Evolutionary conservation across 2,888 invertebrate genomes (phyloP).

Genomic region (Netelia virgata): DNA sequence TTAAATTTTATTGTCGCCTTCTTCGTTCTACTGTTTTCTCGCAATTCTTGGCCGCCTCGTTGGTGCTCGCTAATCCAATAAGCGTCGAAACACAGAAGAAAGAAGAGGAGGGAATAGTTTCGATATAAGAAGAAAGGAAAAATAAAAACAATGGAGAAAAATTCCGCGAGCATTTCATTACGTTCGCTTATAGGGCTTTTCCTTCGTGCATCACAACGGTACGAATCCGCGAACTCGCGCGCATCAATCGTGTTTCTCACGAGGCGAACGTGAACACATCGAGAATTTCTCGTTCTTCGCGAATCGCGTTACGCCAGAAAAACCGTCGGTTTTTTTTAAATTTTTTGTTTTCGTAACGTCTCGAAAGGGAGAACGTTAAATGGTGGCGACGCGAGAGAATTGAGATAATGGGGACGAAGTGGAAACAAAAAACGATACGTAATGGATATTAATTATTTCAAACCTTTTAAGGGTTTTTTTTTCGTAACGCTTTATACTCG

Average conservation of each 20-base stretch:
- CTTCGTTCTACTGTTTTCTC: slow-evolving; percentile 46
- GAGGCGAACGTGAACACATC: background rate
- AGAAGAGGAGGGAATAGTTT: background rate
- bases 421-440: too few relatives aligned
- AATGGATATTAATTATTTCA: too few relatives aligned
- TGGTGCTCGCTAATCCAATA: slow-evolving; percentile 40
- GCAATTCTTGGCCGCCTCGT: slow-evolving; percentile 14
- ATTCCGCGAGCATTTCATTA: slow-evolving; percentile 37
- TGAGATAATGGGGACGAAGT: too few relatives aligned
- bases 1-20: slow-evolving; percentile 81
- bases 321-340: too few relatives aligned
- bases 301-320: too few relatives aligned
- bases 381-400: too few relatives aligned
- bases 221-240: slow-evolving; percentile 17
- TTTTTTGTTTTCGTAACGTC: too few relatives aligned
- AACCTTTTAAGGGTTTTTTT: too few relatives aligned
- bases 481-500: too few relatives aligned
- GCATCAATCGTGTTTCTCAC: slow-evolving; percentile 25
- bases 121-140: background rate
- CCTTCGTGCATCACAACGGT: background rate
- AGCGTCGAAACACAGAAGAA: slow-evolving; percentile 8
- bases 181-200: slow-evolving; percentile 21
- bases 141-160: too few relatives aligned
- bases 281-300: too few relatives aligned
- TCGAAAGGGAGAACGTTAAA: too few relatives aligned